Evolutionary conservation across 2,888 invertebrate genomes (phyloP), one percentile per base, ranked within the genome.

Genomic region (Parochlus steinenii): DNA sequence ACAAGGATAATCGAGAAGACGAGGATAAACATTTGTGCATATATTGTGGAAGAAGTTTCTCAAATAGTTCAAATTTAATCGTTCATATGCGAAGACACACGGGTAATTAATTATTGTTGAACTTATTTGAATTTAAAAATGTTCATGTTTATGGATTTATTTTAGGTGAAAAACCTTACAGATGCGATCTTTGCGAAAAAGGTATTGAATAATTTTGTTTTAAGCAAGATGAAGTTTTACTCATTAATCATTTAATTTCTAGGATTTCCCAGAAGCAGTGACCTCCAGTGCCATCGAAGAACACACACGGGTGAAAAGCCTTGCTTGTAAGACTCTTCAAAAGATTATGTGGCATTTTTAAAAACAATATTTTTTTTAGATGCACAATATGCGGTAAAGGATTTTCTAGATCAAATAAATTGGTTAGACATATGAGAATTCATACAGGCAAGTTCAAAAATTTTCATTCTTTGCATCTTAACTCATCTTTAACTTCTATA

Each of bases 41-140:
- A 4, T 70, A 69, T 46, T 71, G 71, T 44, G 71, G 71, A 1
- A 59, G 67, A 10, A 64, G 66, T 6, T 69, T 70, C 42, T 64
- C 68, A 17, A 70, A 68, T 40, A 69, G 69, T 0, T 70, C 70
- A 0, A 71, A 71, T 46, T 54, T 70, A 8, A 68, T 69, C 12
- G 69, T 74, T 3, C 74, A 75, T 44, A 71, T 74, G 67, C 63
- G 74, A 1, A 61, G 72, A 0, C 74, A 75, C 43, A 74, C 73
- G 0, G 74, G 74, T 6, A 27, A 33, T 7, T 26, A 26, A 12
- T 26, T 7, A 26, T 26, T 26, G 11, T 8, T 7, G n/a, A n/a
- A n/a, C n/a, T n/a, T n/a, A n/a, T n/a, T 26, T 26, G 8, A 6
- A 26, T 6, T 8, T 11, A n/a, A n/a, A 26, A 5, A n/a, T 10